Evolutionary conservation across 1,140 invertebrate genomes (phyloP).

Genomic region (Lepidostoma basale): DNA sequence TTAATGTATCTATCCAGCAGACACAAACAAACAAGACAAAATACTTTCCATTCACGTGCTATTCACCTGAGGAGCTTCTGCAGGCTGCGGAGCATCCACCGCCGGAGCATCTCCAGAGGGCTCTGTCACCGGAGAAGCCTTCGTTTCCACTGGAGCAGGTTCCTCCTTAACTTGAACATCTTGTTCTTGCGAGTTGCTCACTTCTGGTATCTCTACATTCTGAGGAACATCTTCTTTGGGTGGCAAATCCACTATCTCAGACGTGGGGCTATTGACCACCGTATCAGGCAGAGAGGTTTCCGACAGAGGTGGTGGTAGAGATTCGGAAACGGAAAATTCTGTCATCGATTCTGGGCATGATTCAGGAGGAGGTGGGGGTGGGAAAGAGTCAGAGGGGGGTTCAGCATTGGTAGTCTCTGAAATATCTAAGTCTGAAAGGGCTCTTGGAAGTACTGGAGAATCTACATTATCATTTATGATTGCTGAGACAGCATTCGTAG

Average conservation of each 20-base stretch:
- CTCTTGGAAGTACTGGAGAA: slow-evolving; percentile 36
- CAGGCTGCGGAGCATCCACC: slow-evolving; percentile 34
- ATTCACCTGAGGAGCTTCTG: slow-evolving; percentile 48
- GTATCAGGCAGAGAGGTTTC: slow-evolving; percentile 38
- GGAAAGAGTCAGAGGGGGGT: slow-evolving; percentile 40
- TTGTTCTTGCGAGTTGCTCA: slow-evolving; percentile 4
- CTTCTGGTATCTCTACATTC: slow-evolving; percentile 18
- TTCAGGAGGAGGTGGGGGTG: slow-evolving; percentile 39
- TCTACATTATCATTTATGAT: slow-evolving; percentile 3
- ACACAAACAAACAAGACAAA: slow-evolving; percentile 46
- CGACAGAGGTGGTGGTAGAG: slow-evolving; percentile 42
- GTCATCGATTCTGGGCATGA: slow-evolving; percentile 42
- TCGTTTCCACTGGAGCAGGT: slow-evolving; percentile 15
- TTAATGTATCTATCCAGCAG: slow-evolving; percentile 44
- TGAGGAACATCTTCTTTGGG: slow-evolving; percentile 36
- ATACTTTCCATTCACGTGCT: slow-evolving; percentile 45
- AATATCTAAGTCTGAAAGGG: slow-evolving; percentile 34
- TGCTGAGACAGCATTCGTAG: not conserved
- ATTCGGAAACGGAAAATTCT: slow-evolving; percentile 39
- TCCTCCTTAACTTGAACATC: slow-evolving; percentile 8
- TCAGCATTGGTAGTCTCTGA: slow-evolving; percentile 32
- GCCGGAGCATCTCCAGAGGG: slow-evolving; percentile 34
- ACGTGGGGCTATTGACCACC: slow-evolving; percentile 39
- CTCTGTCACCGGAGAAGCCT: slow-evolving; percentile 26
- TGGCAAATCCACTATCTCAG: slow-evolving; percentile 38